Percentiles rank a stretch among this genome's conserved stretches.
phyloP scores from a whole-genome alignment of 2,888 invertebrate genomes.

The Trissolcus japonicus region DNA sequence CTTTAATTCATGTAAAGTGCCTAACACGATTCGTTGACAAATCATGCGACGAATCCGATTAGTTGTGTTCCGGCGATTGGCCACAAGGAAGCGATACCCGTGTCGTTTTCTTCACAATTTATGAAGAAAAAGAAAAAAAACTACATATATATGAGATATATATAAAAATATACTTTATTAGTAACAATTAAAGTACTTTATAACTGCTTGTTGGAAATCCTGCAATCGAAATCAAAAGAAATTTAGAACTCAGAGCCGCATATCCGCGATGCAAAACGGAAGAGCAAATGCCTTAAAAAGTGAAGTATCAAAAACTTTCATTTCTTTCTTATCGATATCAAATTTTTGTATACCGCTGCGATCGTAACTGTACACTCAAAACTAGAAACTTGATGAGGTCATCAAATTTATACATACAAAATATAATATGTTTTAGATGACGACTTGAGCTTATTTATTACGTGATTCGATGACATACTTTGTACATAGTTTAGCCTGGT shows the following conservation, averaged over 20 bases:
- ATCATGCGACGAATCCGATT: neutral
- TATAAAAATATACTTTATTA: too few relatives aligned
- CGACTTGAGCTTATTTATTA: conserved; percentile 75
- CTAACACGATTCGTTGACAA: conserved; percentile 58
- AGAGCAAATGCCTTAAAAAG: conserved; percentile 19
- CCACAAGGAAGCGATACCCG: neutral
- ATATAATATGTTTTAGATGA: conserved; percentile 54
- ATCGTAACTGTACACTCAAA: conserved; percentile 62
- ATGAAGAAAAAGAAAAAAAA: conserved; percentile 10
- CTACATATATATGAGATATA: neutral
- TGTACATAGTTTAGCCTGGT: conserved; percentile 57
- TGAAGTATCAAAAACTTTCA: conserved; percentile 9
- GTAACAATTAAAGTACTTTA: neutral
- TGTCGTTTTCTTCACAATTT: neutral
- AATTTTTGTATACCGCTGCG: neutral
- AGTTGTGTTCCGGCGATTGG: conserved; percentile 8
- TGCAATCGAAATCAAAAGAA: neutral
- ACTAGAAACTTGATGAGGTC: conserved; percentile 56
- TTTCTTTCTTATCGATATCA: conserved; percentile 14
- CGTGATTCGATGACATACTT: conserved; percentile 58
- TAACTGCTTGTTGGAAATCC: too few relatives aligned
- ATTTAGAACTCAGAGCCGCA: neutral
- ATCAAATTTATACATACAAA: conserved; percentile 41
- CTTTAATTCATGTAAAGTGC: conserved; percentile 64
- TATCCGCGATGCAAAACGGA: too few relatives aligned